Base-by-base conservation (phyloP, 2,888 invertebrate species). In the Cyrtodaria siliqua region DNA sequence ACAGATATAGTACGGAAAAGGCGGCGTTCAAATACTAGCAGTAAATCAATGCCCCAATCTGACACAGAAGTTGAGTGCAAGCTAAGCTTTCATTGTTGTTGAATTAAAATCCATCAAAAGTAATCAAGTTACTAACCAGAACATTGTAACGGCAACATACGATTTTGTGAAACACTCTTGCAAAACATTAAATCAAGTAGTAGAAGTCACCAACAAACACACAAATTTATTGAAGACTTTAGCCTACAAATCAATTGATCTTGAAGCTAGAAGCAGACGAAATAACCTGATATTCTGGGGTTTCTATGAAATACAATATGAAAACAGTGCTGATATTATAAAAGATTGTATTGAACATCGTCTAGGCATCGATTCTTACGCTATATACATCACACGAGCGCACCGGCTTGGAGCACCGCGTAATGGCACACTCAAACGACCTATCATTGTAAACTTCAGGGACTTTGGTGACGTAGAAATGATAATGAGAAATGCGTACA, bases 211-310 rank as follows among this genome's bases (percentile, higher is more conserved):
- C 44, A 44, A 44, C 20, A 44, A 16, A 44, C 44, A 44, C 6
- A 18, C 44, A 18, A 3, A 44, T 16, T 44, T 44, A 16, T 20
- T 44, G 20, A 44, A 44, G 44, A 44, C 44, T 9, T 44, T 44
- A n/a, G 44, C 44, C 44, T 44, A 44, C 44, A 44, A 44, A 44
- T 44, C 44, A 16, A 44, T 44, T 44, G 44, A 44, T 44, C 16
- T 44, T 16, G 44, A 44, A 44, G 44, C 44, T 20, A 44, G 44
- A 44, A 18, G n/a, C 16, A 6, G 44, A 44, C 44, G 44, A 44
- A 44, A 44, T 44, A 44, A 44, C n/a, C 20, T 44, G 44, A 44
- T 44, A 44, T 44, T 44, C n/a, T 44, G 20, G 20, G 44, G 44
- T 4, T 44, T 44, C 16, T 6, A 18, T 16, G 44, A 44, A 44